These are phyloP conservation scores for Onychostruthus taczanowskii DNA, from an alignment of 2,113 vertebrate species.

Conservation along the genomic window DNA sequence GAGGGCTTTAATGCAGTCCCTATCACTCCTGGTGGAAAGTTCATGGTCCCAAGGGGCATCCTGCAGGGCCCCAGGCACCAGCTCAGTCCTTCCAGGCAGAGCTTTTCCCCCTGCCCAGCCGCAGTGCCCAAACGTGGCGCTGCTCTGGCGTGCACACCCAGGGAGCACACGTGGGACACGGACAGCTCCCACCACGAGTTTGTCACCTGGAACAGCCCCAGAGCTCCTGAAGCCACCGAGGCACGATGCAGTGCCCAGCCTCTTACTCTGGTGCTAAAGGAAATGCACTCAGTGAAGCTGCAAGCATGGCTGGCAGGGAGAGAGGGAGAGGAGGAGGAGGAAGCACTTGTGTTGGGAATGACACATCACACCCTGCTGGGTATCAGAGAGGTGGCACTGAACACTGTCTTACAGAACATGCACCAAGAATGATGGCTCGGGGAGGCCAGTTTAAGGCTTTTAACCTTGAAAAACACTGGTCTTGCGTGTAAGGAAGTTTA, in stretches of 20 bases:
- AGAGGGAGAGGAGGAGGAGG: not conserved
- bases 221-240: rapidly evolving
- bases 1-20: not conserved
- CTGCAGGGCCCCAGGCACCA: rapidly evolving
- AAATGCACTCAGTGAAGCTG: not conserved
- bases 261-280: not conserved
- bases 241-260: not conserved
- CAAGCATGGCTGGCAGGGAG: rapidly evolving
- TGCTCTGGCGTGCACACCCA: rapidly evolving
- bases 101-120: rapidly evolving
- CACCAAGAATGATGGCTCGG: rapidly evolving
- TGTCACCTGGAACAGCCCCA: not conserved
- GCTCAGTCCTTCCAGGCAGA: not conserved
- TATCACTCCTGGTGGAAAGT: not conserved
- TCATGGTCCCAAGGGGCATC: not conserved
- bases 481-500: not conserved
- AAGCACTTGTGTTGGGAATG: not conserved
- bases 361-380: rapidly evolving
- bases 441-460: not conserved
- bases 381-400: not conserved
- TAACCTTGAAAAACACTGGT: not conserved
- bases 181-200: rapidly evolving
- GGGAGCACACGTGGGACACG: not conserved
- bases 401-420: rapidly evolving
- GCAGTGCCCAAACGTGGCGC: rapidly evolving